Evolutionary conservation across 92 coral and sea anemone genomes (phyloP).

Genomic region (Zoanthus solanderi): DNA sequence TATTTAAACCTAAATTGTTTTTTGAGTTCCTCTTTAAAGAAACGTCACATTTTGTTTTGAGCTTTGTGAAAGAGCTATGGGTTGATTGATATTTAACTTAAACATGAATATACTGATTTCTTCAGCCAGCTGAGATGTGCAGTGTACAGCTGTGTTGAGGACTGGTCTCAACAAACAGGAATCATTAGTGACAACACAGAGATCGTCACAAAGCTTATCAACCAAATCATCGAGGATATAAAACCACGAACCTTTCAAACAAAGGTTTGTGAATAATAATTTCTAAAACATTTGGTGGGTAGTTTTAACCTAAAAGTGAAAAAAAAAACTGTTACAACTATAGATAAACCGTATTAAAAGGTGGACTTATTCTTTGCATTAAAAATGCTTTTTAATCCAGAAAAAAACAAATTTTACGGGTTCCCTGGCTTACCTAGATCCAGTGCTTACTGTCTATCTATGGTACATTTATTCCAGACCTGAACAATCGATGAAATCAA

Average conservation of each 20-base stretch:
- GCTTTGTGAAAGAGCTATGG: background rate
- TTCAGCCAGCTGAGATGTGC: constrained; percentile 75
- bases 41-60: background rate
- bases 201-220: constrained; percentile 58
- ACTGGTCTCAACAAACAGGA: constrained; percentile 67
- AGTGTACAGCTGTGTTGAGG: constrained; percentile 72
- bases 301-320: too few relatives aligned
- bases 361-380: too few relatives aligned
- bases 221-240: constrained; percentile 68
- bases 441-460: too few relatives aligned
- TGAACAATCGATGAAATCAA: too few relatives aligned
- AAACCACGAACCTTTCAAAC: constrained; percentile 72
- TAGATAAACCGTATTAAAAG: too few relatives aligned
- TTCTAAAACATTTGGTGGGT: background rate
- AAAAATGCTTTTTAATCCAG: too few relatives aligned
- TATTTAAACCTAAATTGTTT: too few relatives aligned
- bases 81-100: background rate
- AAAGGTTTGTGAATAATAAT: constrained; percentile 61
- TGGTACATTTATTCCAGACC: too few relatives aligned
- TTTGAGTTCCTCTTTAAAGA: background rate
- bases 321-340: too few relatives aligned
- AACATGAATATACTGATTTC: background rate
- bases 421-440: too few relatives aligned
- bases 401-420: too few relatives aligned
- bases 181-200: constrained; percentile 67